Conservation (phyloP, 2,113 vertebrate species). For the Xyliphius kryptos region DNA sequence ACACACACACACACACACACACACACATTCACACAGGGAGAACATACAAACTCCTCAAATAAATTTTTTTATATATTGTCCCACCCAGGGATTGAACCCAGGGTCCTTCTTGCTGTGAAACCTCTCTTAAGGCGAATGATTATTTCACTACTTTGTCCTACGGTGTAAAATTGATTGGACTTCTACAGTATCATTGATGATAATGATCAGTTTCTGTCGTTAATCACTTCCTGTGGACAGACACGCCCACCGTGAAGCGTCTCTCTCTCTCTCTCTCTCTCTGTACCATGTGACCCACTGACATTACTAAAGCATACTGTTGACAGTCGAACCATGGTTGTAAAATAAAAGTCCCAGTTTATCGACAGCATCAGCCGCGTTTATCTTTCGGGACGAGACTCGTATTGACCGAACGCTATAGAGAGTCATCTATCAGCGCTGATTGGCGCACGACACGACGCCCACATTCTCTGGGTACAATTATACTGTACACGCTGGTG, state of each 20-base stretch:
- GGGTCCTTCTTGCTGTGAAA: too few species aligned
- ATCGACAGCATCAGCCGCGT: slow-evolving; percentile 25
- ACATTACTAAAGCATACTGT: slow-evolving; percentile 10
- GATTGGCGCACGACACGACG: slow-evolving; percentile 21
- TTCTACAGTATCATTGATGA: too few species aligned
- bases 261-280: slow-evolving; percentile 2
- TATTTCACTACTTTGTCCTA: neutral
- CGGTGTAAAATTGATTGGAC: neutral
- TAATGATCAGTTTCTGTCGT: neutral
- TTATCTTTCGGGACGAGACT: slow-evolving; percentile 26
- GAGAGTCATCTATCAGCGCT: slow-evolving; percentile 33
- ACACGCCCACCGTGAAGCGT: neutral
- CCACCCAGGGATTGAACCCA: too few species aligned
- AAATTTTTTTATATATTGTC: neutral
- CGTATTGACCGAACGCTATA: slow-evolving; percentile 28
- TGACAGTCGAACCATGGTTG: neutral
- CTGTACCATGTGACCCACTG: slow-evolving; percentile 11
- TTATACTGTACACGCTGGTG: too few species aligned
- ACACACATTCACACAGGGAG: too few species aligned
- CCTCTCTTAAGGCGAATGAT: neutral
- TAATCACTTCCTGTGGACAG: slow-evolving; percentile 2
- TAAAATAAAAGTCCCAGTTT: slow-evolving; percentile 27
- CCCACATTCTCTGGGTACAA: slow-evolving; percentile 22
- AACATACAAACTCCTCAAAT: too few species aligned
- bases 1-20: too few species aligned